Evolutionary conservation across 2,113 vertebrate species (phyloP).

Genomic region (Lophura nycthemera): DNA sequence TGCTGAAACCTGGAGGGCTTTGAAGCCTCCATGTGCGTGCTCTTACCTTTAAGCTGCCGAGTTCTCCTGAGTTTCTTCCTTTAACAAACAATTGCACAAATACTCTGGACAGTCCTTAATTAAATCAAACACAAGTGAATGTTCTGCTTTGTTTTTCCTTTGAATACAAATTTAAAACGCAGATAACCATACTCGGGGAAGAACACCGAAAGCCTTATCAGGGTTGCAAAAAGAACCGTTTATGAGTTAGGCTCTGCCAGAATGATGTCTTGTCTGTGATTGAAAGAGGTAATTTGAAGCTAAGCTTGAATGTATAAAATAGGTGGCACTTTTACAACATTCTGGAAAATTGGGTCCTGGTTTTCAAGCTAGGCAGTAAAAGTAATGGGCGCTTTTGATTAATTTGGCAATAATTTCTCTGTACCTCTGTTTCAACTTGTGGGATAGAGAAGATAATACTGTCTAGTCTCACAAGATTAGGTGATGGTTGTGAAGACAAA

Average conservation of each 20-base stretch:
- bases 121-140: not conserved
- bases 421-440: not conserved
- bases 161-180: conserved; percentile 4
- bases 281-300: conserved; percentile 51
- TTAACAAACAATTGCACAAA: not conserved
- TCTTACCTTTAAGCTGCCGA: not conserved
- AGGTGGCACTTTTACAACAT: conserved; percentile 38
- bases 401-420: conserved; percentile 55
- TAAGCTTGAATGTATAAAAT: conserved; percentile 47
- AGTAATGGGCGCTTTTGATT: conserved; percentile 33
- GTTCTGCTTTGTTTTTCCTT: not conserved
- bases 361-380: conserved; percentile 45
- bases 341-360: conserved; percentile 26
- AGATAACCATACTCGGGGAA: not conserved
- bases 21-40: not conserved
- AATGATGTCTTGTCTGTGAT: conserved; percentile 36
- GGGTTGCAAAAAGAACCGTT: conserved; percentile 3
- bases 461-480: not conserved
- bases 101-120: not conserved
- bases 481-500: conserved; percentile 17
- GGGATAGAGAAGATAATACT: not conserved
- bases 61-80: not conserved
- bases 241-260: not conserved
- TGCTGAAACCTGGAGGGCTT: not conserved
- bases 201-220: not conserved